Evolutionary conservation across 2,888 invertebrate species (phyloP).

Genomic region (Drosophila borealis): DNA sequence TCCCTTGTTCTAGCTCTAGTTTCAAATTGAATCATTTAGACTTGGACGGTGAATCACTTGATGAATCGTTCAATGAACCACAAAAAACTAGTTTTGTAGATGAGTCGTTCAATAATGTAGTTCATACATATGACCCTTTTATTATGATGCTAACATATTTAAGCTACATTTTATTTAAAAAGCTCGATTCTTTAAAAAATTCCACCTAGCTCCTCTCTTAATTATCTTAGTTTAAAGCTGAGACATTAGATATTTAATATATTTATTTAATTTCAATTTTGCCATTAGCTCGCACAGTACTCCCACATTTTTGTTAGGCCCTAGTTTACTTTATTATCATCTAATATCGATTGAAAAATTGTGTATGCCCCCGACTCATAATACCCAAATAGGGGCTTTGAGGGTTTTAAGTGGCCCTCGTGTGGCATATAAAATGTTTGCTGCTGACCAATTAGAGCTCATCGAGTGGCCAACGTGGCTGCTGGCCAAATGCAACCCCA

Average conservation of each 20-base stretch:
- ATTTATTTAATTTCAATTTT: not conserved
- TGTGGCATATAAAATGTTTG: conserved; percentile 41
- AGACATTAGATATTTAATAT: not conserved
- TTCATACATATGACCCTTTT: not conserved
- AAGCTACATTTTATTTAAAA: no score
- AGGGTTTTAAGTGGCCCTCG: conserved; percentile 58
- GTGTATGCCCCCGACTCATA: conserved; percentile 5
- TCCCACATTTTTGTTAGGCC: not conserved
- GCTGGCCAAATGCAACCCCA: conserved; percentile 60
- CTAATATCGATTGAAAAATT: conserved; percentile 41
- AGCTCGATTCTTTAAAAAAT: no score
- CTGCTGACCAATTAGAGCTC: conserved; percentile 71
- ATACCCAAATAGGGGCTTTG: conserved; percentile 59
- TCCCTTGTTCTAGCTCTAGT: not conserved
- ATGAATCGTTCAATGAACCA: not conserved
- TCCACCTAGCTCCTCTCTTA: no score
- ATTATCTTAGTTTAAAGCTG: not conserved
- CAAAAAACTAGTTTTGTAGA: no score
- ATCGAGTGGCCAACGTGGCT: conserved; percentile 45
- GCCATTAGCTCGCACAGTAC: not conserved
- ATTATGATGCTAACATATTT: no score
- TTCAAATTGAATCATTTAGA: not conserved
- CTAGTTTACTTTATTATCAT: conserved; percentile 9
- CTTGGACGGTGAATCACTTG: not conserved
- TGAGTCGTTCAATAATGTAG: not conserved